Base-by-base conservation (phyloP, 2,797 vertebrate species). In the Poecile montanus region DNA sequence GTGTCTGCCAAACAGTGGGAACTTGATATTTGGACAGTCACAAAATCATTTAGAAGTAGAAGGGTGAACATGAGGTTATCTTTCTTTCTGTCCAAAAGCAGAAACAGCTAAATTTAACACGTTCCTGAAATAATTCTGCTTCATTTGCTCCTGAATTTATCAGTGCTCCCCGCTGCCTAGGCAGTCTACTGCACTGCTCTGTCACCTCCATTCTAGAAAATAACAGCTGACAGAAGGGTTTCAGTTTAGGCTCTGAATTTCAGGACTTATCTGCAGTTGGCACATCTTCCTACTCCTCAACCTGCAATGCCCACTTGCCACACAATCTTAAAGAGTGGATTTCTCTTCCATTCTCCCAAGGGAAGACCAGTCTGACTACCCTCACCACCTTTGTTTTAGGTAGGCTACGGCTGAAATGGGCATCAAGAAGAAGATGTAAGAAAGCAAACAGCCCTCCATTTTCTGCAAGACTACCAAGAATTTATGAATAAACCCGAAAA, bases 101-200 rank as follows among this genome's bases (percentile, higher is more conserved):
- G 45, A 78, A 94, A 40, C 22, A 72, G 60, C 13, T 48, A 45
- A 29, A 87, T 76, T 73, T 38, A 87, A 70, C 11, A 45, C 30
- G 38, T 89, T 93, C 18, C 56, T 92, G 40, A 67, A 85, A 89
- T 53, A 71, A 93, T 82, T 87, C 40, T 72, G 20, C n/a, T 93
- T 48, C 40, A 70, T 84, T 82, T 76, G 14, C 56, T 82, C 44
- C 30, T 84, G 71, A 92, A 72, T n/a, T 60, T 79, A 12, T 1
- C 66, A 79, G 47, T 45, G 16, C 27, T 84, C 34, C 47, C 61
- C 26, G 21, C 27, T 91, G n/a, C 25, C 40, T 48, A 22, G 60
- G 38, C 14, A 83, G 36, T 32, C 40, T 45, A 14, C 42, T 73
- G 75, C 56, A 15, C 5, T 75, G n/a, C 67, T 81, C 38, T 81